Percentiles rank a stretch among this genome's conserved stretches.
These are phyloP conservation scores for Urocolius indicus DNA, from an alignment of 2,113 vertebrate genomes.

Conservation along the genomic window DNA sequence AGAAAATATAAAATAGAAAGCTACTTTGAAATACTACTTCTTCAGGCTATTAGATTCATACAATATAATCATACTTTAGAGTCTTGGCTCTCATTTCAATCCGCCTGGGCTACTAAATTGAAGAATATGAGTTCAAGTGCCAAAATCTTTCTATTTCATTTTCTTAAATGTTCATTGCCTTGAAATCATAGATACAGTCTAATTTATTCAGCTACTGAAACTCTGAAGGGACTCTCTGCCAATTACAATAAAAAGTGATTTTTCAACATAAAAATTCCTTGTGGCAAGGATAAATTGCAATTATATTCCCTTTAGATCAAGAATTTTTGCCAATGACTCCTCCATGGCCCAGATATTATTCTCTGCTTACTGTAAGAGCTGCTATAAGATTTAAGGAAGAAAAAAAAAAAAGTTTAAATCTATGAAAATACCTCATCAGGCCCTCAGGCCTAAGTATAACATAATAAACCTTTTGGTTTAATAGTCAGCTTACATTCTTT, in stretches of 20 bases:
- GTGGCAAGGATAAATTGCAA: conserved; percentile 13
- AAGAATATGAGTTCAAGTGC: background rate
- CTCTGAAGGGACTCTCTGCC: background rate
- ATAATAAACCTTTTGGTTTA: background rate
- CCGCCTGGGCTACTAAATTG: background rate
- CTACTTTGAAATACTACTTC: background rate
- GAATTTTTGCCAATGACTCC: conserved; percentile 11
- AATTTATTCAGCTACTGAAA: conserved; percentile 14
- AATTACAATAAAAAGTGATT: background rate
- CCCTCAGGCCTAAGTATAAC: background rate
- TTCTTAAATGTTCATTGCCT: background rate
- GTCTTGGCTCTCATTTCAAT: background rate
- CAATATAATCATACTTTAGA: background rate
- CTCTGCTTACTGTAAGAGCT: background rate
- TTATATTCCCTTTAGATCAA: background rate
- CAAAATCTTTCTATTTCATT: background rate
- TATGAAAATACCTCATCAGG: background rate
- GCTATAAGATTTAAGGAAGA: background rate
- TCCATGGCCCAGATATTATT: background rate
- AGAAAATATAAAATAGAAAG: background rate
- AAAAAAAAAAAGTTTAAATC: background rate
- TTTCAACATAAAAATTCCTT: conserved; percentile 17
- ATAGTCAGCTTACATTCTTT: background rate
- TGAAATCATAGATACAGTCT: background rate
- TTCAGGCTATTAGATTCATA: background rate